Base-by-base conservation (phyloP, 2,113 vertebrate species). In the Paedocypris sp. region DNA sequence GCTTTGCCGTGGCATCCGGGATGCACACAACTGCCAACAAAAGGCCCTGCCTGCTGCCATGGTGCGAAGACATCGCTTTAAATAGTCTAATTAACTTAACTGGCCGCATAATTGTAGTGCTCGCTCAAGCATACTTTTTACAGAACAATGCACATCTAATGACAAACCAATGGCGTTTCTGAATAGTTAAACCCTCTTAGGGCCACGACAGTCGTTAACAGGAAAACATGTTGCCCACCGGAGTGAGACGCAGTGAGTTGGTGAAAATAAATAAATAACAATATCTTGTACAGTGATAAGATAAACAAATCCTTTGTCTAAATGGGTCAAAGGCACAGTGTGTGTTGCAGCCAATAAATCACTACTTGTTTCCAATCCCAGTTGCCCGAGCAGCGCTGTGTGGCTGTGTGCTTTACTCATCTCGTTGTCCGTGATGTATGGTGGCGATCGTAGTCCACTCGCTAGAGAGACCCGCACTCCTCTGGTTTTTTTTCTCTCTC, bases 21-120 rank as follows among this genome's bases (percentile, higher is more conserved):
- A 19, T 28, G 28, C 20, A 23, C 12, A 26, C 3, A 13, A 39
- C 6, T 33, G 9, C 6, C 4, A 4, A 38, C 16, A 42, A 60
- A 69, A 15, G 25, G 47, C 18, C 48, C 36, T 50, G 20, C 33
- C 42, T 38, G 50, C 45, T 62, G 29, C 32, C 45, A 33, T 29
- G 33, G 16, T 35, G 29, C 46, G 48, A 52, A 54, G 28, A 66
- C 53, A 63, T 60, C 53, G 46, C 59, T 25, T 60, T 59, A 72
- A 78, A 74, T 62, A 71, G 61, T 69, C 76, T 81, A 77, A 83
- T 82, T 81, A 79, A 81, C 74, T 73, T 75, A 73, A 65, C 69
- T 53, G 71, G 77, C 77, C 75, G 68, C 72, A 68, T 80, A 83
- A 83, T 79, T 78, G 79, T 78, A 76, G 72, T 76, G 72, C 71